These are phyloP conservation scores for Aphaenogaster ashmeadi DNA, from an alignment of 1,140 invertebrate genomes.

Conservation along the genomic window DNA sequence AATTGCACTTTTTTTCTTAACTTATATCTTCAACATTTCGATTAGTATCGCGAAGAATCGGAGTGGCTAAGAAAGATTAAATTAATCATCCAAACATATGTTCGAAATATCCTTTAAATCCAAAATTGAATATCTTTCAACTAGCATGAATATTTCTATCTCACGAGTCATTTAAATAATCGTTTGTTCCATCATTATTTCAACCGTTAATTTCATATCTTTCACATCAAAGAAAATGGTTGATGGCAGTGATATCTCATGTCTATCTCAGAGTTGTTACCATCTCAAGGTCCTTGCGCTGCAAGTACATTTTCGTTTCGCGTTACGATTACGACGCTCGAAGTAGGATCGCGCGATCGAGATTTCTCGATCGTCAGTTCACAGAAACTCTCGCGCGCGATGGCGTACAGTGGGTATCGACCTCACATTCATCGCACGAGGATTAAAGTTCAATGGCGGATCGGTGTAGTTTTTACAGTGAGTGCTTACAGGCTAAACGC, in stretches of 20 bases:
- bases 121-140: neutral
- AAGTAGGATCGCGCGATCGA: neutral
- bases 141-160: conserved; percentile 1
- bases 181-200: neutral
- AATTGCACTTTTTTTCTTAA: conserved; percentile 22
- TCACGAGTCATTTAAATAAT: neutral
- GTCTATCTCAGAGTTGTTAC: conserved; percentile 17
- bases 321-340: conserved; percentile 15
- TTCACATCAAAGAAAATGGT: neutral
- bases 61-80: neutral
- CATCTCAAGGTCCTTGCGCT: conserved; percentile 24
- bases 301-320: conserved; percentile 33
- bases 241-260: conserved; percentile 19
- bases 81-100: neutral
- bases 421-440: conserved; percentile 49
- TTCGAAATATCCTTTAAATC: neutral
- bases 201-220: neutral
- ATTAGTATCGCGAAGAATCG: conserved; percentile 15
- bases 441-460: conserved; percentile 56
- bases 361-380: conserved; percentile 14
- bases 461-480: conserved; percentile 51
- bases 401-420: conserved; percentile 45
- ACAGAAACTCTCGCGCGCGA: conserved; percentile 15
- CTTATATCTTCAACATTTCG: neutral
- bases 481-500: conserved; percentile 53